Base-by-base conservation (phyloP, 1,140 invertebrate species). In the Sipha flava region DNA sequence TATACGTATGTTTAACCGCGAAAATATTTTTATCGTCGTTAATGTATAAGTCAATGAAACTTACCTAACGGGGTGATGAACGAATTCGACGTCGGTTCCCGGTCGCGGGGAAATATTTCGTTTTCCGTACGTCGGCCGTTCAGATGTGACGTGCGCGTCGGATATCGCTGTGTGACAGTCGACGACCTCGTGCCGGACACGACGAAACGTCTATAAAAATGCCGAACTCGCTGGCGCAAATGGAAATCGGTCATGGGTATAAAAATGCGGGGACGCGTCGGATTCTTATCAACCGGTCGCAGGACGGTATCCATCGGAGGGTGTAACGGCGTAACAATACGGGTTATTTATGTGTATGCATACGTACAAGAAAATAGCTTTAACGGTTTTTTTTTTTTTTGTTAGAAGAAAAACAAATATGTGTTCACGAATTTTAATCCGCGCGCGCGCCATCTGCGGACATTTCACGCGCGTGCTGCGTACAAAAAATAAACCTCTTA, bases 351-450 rank as follows among this genome's bases (percentile, higher is more conserved):
- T 31, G 54, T 31, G 3, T 10, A 54, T 21, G 23, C 9, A 16
- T 10, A 12, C 1, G 14, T 29, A 29, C 29, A 70, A 70, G 66
- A 70, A 70, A 70, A 70, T 45, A 70, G 40, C 23, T 47, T 47
- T 70, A 70, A 70, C 66, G 66, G 66, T 70, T 70, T 70, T 70
- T 68, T 45, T 43, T 68, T 68, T 26, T 10, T 26, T 12, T 26
- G 66, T 70, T 18, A 16, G 40, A 70, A 70, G 40, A 70, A 70
- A 70, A 70, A 70, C 66, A 70, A 70, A 70, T 29, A 70, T 45
- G 66, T 29, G 26, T 47, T 68, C 26, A 45, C 40, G 37, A 18
- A 45, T n/a, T 45, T 47, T 70, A 45, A 70, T 70, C 66, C 23
- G 1, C 26, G 26, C 26, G 0, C 1, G 10, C 12, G 23, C 23